phyloP scores from a whole-genome alignment of 2,797 vertebrate genomes.

The Pangasius mekongensis region DNA sequence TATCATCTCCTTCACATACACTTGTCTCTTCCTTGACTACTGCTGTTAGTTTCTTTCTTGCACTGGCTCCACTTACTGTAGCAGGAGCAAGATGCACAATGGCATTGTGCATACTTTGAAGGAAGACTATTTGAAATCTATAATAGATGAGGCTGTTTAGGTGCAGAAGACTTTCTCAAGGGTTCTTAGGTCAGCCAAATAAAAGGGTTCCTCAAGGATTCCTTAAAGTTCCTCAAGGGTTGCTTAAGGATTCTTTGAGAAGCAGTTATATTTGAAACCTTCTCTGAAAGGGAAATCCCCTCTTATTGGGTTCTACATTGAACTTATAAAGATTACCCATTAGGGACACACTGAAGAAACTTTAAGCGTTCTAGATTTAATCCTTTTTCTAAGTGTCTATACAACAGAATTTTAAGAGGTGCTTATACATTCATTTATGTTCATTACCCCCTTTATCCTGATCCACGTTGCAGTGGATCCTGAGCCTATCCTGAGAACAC shows the following conservation, averaged over 20 bases:
- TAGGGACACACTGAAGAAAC: not conserved
- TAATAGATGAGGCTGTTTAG: not conserved
- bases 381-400: not conserved
- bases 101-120: not conserved
- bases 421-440: not conserved
- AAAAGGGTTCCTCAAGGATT: constrained; percentile 8
- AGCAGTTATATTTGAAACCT: not conserved
- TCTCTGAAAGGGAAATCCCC: not conserved
- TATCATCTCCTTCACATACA: not conserved
- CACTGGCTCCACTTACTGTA: not conserved
- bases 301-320: not conserved
- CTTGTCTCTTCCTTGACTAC: not conserved
- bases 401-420: not conserved
- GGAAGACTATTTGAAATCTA: not conserved
- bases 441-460: not conserved
- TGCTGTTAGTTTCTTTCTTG: not conserved
- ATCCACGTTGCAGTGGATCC: not conserved
- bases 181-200: not conserved
- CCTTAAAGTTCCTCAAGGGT: constrained; percentile 4
- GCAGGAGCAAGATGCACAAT: not conserved
- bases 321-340: not conserved
- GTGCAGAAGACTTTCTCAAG: not conserved
- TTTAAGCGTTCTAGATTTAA: not conserved
- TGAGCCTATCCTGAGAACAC: not conserved
- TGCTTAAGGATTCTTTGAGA: constrained; percentile 8